Base-by-base conservation (phyloP, 2,797 vertebrate genomes). In the Nyctibius grandis region DNA sequence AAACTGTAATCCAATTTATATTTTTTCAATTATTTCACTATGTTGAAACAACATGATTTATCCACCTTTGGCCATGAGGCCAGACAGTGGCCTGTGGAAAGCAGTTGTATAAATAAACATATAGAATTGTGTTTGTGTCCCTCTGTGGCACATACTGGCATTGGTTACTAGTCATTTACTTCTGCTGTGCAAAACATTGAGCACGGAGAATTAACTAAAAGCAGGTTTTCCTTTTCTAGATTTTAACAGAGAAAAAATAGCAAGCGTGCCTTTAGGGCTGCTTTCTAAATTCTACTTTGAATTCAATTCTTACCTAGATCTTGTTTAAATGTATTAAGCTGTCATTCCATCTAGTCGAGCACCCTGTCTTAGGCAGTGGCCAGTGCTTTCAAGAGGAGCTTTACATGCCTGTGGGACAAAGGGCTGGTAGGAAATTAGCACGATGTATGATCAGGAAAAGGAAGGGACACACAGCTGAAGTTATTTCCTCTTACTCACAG, bases 181-280 rank as follows among this genome's bases (percentile, higher is more conserved):
- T 93, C 59, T 53, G 44, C 69, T 64, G 44, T 64, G 63, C 11
- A 73, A 76, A 90, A 67, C 67, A 53, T 38, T 82, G 50, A 72
- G 67, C 31, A n/a, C 15, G 50, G 33, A 91, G 77, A 86, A 93
- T 77, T 85, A 91, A 77, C 51, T 64, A 82, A 91, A 94, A 95
- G 17, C 23, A 48, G 25, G 38, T 50, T 91, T 91, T 93, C 16
- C 12, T 87, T 65, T 84, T 84, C 91, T 91, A 67, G 63, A 79
- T 92, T 93, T 94, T 76, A 86, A 45, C 2, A 63, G 34, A 61
- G 38, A 47, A 84, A 84, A 87, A 88, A 18, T 6, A 59, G 26
- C 2, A 4, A 84, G 10, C 1, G 3, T 90, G 63, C 67, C 76
- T 84, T 82, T 76, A 90, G 76, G 83, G 47, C 21, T 63, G 34